Base-by-base conservation (phyloP, 1,140 invertebrate species). In the Eumaeus atala region DNA sequence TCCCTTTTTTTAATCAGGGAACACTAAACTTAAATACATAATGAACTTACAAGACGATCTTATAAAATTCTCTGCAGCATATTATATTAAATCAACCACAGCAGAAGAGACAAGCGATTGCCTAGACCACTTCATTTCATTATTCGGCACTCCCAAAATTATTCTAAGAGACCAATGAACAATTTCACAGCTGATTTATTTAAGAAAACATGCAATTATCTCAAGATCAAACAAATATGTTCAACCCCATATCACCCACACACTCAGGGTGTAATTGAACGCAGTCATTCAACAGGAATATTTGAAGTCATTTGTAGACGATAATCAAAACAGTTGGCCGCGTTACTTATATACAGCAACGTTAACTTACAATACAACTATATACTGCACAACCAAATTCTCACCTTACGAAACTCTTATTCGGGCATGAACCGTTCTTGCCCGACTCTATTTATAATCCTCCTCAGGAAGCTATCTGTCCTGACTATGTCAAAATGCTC, bases 31-130 rank as follows among this genome's bases (percentile, higher is more conserved):
- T 0, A 61, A 55, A 12, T 66, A 54, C 9, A 61, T 66, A n/a
- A 38, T 67, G 0, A 67, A 61, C 0, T 9, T 64, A 7, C 64
- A 66, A 14, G 60, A 66, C 36, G 60, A 56, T 14, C 35, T 56
- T 2, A 49, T 47, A 1, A 56, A 56, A 50, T 56, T 40, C 14
- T 56, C 54, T 11, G 9, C 35, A 4, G 54, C 54, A 8, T 56
- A 56, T 33, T 47, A 47, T 10, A 56, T 49, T 33, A 11, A 14
- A 11, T 40, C 16, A 11, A 48, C 47, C 3, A 56, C 47, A 12
- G 47, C 54, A 12, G 47, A 56, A 50, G 54, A 56, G 28, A 49
- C 54, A 6, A 37, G 35, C 9, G 54, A 56, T 21, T 56, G 54
- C 17, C 9, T 56, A 12, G 11, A 49, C 9, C 54, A 50, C 16